Percentiles rank a stretch among this genome's conserved stretches.
phyloP scores from a whole-genome alignment of 2,797 vertebrate species.

The Esox lucius region DNA sequence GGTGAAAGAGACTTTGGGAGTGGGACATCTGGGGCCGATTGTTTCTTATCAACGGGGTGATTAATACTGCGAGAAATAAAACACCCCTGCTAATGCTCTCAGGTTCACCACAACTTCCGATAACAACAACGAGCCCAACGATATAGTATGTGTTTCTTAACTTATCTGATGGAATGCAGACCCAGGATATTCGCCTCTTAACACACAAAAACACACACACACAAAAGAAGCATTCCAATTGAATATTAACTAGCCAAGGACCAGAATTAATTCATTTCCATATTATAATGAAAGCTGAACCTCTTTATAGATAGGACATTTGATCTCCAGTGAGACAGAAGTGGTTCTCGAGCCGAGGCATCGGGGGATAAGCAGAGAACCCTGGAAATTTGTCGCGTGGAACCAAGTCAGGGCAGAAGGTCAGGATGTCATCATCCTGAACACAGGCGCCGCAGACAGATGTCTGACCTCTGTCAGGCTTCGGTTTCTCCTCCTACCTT shows the following conservation, averaged over 20 bases:
- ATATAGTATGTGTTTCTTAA: background rate
- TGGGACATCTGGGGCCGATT: background rate
- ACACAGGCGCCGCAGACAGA: conserved; percentile 3
- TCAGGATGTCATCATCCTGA: background rate
- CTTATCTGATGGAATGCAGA: background rate
- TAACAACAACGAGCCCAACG: background rate
- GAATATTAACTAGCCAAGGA: background rate
- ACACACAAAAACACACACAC: background rate
- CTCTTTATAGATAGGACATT: background rate
- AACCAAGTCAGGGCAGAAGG: background rate
- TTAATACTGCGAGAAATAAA: background rate
- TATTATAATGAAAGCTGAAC: background rate
- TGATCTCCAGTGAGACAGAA: conserved; percentile 2
- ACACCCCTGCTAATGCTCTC: background rate
- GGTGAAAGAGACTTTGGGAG: conserved; percentile 22
- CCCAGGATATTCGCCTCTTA: background rate
- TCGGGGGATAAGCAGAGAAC: background rate
- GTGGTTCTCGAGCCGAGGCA: background rate
- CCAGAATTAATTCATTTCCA: background rate
- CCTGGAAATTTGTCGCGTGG: background rate
- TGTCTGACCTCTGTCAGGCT: background rate
- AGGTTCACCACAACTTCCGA: background rate
- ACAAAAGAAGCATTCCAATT: background rate
- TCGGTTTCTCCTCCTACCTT: background rate
- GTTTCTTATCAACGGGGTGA: background rate